phyloP scores from a whole-genome alignment of 1,140 invertebrate species.

The Cherax quadricarinatus region DNA sequence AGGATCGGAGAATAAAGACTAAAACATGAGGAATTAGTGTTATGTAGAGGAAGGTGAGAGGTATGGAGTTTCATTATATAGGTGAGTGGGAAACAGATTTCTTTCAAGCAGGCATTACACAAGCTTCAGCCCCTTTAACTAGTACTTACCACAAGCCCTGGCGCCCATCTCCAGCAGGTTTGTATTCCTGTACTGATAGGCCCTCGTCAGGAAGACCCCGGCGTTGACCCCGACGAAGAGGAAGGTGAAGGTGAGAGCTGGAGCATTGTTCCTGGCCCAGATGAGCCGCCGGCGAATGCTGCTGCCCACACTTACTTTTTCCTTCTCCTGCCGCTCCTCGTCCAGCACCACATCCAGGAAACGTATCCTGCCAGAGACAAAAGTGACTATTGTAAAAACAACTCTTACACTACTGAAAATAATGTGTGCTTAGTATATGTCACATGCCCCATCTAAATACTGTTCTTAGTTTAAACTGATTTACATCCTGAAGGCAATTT shows the following conservation, averaged over 20 bases:
- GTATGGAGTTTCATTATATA: too few species aligned
- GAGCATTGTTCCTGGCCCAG: conserved; percentile 92
- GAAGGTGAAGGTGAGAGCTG: conserved; percentile 86
- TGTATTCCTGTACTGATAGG: conserved; percentile 83
- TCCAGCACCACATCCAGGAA: conserved; percentile 83
- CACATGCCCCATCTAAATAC: too few species aligned
- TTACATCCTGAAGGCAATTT: neutral
- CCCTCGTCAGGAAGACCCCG: conserved; percentile 85
- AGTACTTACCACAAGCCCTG: conserved; percentile 88
- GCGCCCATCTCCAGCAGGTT: conserved; percentile 89
- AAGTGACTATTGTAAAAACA: neutral
- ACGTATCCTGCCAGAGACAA: conserved; percentile 80
- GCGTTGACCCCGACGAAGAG: conserved; percentile 85
- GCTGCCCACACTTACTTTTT: conserved; percentile 79
- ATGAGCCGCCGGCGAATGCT: conserved; percentile 87
- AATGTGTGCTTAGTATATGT: too few species aligned
- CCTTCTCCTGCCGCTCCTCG: conserved; percentile 76
- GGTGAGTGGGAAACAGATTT: too few species aligned
- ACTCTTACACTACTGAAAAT: neutral
- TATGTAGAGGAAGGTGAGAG: too few species aligned
- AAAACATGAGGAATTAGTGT: too few species aligned
- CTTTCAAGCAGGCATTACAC: too few species aligned
- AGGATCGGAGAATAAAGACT: too few species aligned
- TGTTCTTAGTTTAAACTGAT: neutral
- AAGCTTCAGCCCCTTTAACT: too few species aligned